Evolutionary conservation across 2,888 invertebrate genomes (phyloP).

Genomic region (Amphipoea lucens): DNA sequence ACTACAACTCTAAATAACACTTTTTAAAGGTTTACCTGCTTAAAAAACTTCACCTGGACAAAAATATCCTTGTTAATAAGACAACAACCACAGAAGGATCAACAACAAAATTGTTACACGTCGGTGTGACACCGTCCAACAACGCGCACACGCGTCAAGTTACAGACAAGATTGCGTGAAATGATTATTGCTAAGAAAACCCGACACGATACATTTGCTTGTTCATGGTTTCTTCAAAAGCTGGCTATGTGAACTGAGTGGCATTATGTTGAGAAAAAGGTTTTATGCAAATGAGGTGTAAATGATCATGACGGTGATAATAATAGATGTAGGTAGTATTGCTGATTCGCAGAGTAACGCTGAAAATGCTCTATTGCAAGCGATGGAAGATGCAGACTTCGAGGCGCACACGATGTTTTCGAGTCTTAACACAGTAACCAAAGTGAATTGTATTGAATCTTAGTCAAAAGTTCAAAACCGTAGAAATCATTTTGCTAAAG

Average conservation of each 20-base stretch:
- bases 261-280: conserved; percentile 22
- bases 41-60: neutral
- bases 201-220: conserved; percentile 65
- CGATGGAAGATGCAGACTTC: neutral
- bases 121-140: conserved; percentile 47
- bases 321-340: conserved; percentile 7
- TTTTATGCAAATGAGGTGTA: conserved; percentile 24
- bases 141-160: conserved; percentile 69
- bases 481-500: neutral
- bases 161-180: conserved; percentile 77
- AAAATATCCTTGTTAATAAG: too few relatives aligned
- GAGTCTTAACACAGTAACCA: neutral
- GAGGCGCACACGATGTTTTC: neutral
- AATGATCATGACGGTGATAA: neutral
- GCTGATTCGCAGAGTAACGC: neutral
- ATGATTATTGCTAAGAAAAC: conserved; percentile 70
- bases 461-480: neutral
- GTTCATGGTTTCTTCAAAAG: conserved; percentile 60
- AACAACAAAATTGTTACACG: conserved; percentile 12
- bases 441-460: neutral
- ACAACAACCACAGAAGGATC: neutral
- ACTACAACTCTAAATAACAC: neutral
- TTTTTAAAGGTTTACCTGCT: neutral
- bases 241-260: conserved; percentile 39
- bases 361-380: neutral